Percentiles rank a stretch among this genome's conserved stretches.
Evolutionary conservation across 2,113 vertebrate species (phyloP).

Genomic region (Tyrannus savana): DNA sequence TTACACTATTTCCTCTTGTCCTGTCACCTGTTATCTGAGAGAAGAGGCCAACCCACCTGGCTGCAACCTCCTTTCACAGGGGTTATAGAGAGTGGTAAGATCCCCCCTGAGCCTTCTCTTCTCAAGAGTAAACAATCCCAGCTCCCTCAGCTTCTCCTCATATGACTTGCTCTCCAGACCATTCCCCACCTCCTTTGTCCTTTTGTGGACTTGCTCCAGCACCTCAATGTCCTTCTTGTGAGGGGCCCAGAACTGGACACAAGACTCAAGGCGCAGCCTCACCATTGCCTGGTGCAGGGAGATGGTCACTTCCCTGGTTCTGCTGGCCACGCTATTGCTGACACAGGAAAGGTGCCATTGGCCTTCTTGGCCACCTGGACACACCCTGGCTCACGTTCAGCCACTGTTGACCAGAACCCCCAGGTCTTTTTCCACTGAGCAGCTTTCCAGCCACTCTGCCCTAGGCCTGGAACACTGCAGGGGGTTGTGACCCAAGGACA

Average conservation of each 20-base stretch:
- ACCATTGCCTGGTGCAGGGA: not conserved
- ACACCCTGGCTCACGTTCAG: not conserved
- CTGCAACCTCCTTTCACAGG: not conserved
- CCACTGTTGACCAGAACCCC: accelerated
- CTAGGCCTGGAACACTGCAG: not conserved
- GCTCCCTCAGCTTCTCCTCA: not conserved
- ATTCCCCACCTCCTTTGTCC: not conserved
- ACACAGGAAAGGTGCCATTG: too few relatives aligned
- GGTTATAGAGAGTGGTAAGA: too few relatives aligned
- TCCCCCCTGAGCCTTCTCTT: not conserved
- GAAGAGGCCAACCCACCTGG: not conserved
- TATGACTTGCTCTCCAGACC: too few relatives aligned
- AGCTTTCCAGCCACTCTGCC: not conserved
- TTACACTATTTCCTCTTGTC: not conserved
- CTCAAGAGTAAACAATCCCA: not conserved
- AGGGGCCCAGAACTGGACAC: not conserved
- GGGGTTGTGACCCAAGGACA: not conserved
- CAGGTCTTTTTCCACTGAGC: accelerated
- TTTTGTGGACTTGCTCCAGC: not conserved
- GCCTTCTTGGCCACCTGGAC: not conserved
- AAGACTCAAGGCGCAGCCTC: accelerated
- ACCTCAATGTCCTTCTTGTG: not conserved
- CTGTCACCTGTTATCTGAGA: too few relatives aligned
- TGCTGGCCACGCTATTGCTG: not conserved
- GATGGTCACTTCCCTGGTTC: not conserved